Base-by-base conservation (phyloP, 2,113 vertebrate genomes). In the Corvus cornix region DNA sequence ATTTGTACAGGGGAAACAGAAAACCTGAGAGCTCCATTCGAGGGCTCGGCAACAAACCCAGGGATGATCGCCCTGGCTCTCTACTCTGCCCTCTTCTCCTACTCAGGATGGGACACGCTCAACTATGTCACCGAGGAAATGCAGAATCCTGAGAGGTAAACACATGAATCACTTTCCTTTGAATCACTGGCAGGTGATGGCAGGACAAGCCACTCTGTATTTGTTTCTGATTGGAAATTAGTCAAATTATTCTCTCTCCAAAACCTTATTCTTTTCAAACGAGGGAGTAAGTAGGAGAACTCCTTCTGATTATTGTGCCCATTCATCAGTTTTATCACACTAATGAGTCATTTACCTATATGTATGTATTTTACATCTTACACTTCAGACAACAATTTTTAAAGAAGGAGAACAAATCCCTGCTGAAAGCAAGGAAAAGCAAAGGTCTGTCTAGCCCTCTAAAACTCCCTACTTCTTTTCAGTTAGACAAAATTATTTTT, bases 71-170 rank as follows among this genome's bases (percentile, higher is more conserved):
- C 98, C 2, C 94, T 99, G 95, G 98, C 98, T 46, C 97, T 99
- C 30, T 99, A 99, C 95, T 98, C 98, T 3, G 99, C 99, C n/a
- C 98, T 99, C 56, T 99, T 98, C 96, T 99, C 99, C 93, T 99
- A 98, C 96, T 98, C 98, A 0, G 98, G 99, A 70, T 99, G 98
- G 99, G 98, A 99, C 83, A 99, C 98, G 0, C 98, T 99, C 89
- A 99, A 99, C 97, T 99, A 98, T 13, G 98, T 99, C 80, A 99
- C 99, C 0, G 98, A 99, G 93, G 98, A 99, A 95, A 99, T 99
- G 95, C 80, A 98, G 97, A 98, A 99, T 69, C 98, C 98, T 7
- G 75, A 99, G 74, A 98, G 98, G 98, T 99, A 95, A 81, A 63
- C 4, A 4, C 1, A 1, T 52, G 44, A 49, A 49, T 26, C 49